Evolutionary conservation across 2,797 vertebrate genomes (phyloP), one percentile per base, ranked within the genome.

Genomic region (Peromyscus eremicus): DNA sequence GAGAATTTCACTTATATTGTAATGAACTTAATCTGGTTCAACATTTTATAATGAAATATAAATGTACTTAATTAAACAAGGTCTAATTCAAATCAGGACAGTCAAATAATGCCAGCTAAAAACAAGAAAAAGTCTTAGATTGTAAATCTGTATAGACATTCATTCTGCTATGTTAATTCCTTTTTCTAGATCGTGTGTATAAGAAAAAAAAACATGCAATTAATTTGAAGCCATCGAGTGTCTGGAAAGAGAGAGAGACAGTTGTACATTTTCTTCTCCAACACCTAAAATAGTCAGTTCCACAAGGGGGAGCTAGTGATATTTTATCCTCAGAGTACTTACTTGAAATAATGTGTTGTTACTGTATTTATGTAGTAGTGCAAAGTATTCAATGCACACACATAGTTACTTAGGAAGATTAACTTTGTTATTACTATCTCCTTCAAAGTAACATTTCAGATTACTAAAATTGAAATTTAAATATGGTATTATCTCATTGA

Each of bases 251-350:
- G 43, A 73, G 10, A 73, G 10, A 43, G 29, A 71, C 16, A 52
- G 81, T 46, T 92, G 68, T 55, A n/a, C 93, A 10, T 75, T 95
- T 46, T 97, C 71, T 89, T 96, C 92, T 96, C 0, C 52, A 95
- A 21, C 66, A 64, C 77, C 79, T 96, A 96, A 8, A 62, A 94
- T 92, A 92, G 77, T 95, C 23, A 93, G 89, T 97, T 97, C 98
- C 98, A 98, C 98, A 98, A 98, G 98, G 98, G 98, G 98, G 98
- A 98, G 95, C 97, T 95, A 98, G 92, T 46, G 90, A 98, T 89
- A 97, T 95, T 83, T 96, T 98, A 97, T 98, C 96, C 68, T 97
- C 90, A 94, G 70, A 80, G 49, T 5, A 27, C 49, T 76, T 29
- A 89, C 60, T 70, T 95, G 79, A 97, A 97, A 85, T 79, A 88